A percentile compares a stretch with the other conserved stretches of the same genome.
Conservation (phyloP, 2,113 vertebrate species). For the Hyperoodon ampullatus region DNA sequence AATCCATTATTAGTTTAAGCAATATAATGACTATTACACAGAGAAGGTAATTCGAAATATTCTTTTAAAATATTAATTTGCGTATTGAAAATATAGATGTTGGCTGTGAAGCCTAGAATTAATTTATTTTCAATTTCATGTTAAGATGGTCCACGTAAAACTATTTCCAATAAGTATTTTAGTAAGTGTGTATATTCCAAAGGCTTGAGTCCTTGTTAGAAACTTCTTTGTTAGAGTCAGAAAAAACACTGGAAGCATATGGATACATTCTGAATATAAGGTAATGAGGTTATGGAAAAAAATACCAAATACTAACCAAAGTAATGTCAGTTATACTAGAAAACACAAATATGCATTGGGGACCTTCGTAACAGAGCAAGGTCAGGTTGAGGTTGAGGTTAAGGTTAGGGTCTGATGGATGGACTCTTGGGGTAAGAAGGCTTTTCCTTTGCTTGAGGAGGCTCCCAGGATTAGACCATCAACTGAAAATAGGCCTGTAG, state of each 20-base stretch:
- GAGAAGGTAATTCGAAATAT: conserved; percentile 83
- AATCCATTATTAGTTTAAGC: conserved; percentile 76
- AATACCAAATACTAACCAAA: not conserved
- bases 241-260: not conserved
- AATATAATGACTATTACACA: conserved; percentile 78
- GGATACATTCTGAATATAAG: conserved; percentile 26
- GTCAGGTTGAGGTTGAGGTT: not conserved
- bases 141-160: not conserved
- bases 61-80: conserved; percentile 53
- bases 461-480: not conserved
- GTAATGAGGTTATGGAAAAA: not conserved
- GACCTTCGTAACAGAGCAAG: not conserved
- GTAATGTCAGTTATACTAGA: not conserved
- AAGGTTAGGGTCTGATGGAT: not conserved
- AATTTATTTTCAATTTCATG: not conserved
- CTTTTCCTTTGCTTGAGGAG: not conserved
- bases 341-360: not conserved
- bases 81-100: not conserved
- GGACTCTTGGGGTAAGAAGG: not conserved
- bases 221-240: not conserved
- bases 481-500: not conserved
- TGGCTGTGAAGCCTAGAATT: not conserved
- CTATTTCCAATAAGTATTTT: not conserved
- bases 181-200: not conserved
- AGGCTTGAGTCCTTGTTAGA: not conserved